Conservation (phyloP, 30 jellyfish, hydroid and myxozoan species). For the Aurelia sp. region DNA sequence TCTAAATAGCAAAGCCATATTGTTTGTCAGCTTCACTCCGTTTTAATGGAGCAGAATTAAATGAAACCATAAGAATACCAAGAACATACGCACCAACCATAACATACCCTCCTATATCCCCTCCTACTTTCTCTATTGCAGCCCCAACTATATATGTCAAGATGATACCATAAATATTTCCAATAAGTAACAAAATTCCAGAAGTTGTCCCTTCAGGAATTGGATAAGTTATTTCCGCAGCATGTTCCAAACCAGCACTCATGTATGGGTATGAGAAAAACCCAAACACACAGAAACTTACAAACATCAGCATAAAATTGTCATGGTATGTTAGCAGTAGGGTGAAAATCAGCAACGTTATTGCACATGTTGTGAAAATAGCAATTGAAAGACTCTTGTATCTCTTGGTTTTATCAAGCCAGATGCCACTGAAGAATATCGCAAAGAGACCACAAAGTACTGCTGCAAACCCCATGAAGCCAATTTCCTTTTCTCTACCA, state of each 20-base stretch:
- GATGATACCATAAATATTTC: constrained; percentile 84
- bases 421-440: constrained; percentile 81
- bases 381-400: constrained; percentile 64
- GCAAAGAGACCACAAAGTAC: constrained; percentile 83
- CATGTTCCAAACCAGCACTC: constrained; percentile 95
- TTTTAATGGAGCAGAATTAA: constrained; percentile 82
- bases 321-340: constrained; percentile 63
- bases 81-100: constrained; percentile 72
- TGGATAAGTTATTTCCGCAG: constrained; percentile 97
- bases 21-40: constrained; percentile 69
- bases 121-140: constrained; percentile 72
- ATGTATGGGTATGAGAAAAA: constrained; percentile 89
- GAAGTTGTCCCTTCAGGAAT: constrained; percentile 94
- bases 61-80: constrained; percentile 54
- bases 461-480: constrained; percentile 90
- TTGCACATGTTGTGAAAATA: constrained; percentile 38
- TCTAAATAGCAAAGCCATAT: neutral
- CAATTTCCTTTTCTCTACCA: constrained; percentile 86
- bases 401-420: constrained; percentile 84
- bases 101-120: constrained; percentile 80
- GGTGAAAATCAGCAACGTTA: constrained; percentile 69
- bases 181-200: constrained; percentile 81
- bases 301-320: constrained; percentile 64
- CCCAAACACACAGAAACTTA: constrained; percentile 85
- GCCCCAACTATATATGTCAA: constrained; percentile 86